Evolutionary conservation across 2,888 invertebrate species (phyloP), one percentile per base, ranked within the genome.

Genomic region (Hoplodrina blanda): DNA sequence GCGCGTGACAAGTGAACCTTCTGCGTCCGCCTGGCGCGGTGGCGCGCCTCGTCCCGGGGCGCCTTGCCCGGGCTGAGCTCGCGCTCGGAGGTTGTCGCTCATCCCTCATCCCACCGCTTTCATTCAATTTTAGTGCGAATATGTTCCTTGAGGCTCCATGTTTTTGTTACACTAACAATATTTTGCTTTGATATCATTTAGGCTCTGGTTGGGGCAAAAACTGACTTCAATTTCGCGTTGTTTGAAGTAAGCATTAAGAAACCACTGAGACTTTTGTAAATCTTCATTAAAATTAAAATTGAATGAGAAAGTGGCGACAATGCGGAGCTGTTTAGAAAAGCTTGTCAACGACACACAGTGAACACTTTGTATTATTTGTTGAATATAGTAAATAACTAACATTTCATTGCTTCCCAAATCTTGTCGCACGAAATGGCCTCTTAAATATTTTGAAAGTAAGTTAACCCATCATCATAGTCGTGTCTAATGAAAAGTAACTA

Each of bases 101-200:
- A 41, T 46, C 57, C 57, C 60, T 70, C 67, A 59, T 56, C 61
- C 49, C 63, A 25, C 53, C 57, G 57, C 49, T 49, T 80, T 76
- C 76, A 80, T 78, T 78, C 70, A 78, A 80, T 80, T 78, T 78
- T 55, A 78, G 54, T 67, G 53, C 57, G 71, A 78, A 78, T 70
- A 67, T 76, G 80, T 71, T 79, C 30, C 64, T 70, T 20, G 4
- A 49, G 54, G 33, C 66, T 37, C 13, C 19, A 46, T 73, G 68
- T 76, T 78, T 75, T 76, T 71, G 68, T 67, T 63, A 46, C 33
- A 50, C 44, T 62, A 41, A 63, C 57, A 76, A 69, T 77, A 77
- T 74, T 74, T 62, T 50, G 30, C 62, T 76, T 73, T 73, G 59
- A 78, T 73, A 54, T 72, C 10, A 62, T 62, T 65, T 54, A 19